Percentiles rank a stretch among this genome's conserved stretches.
phyloP scores from a whole-genome alignment of 2,888 invertebrate genomes.

The Linnaemya tessellans region DNA sequence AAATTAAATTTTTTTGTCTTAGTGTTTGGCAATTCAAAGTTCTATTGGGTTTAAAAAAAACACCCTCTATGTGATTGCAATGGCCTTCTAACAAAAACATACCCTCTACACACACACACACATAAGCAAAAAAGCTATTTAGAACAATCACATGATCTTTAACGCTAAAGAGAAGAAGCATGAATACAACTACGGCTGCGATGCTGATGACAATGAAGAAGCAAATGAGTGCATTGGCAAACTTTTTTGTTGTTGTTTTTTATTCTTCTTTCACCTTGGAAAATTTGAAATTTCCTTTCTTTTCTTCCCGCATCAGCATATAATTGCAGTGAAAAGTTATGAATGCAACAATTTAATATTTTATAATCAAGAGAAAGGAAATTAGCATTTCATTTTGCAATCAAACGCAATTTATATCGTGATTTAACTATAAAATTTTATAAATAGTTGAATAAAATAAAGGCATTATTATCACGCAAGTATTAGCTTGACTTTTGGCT shows the following conservation, averaged over 20 bases:
- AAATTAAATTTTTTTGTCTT: too few relatives aligned
- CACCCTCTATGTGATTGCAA: neutral
- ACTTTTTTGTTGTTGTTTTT: constrained; percentile 6
- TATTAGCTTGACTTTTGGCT: too few relatives aligned
- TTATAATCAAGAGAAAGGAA: constrained; percentile 16
- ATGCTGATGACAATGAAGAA: neutral
- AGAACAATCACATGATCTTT: constrained; percentile 54
- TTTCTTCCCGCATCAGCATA: neutral
- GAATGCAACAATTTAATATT: constrained; percentile 13
- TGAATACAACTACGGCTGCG: neutral
- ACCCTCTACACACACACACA: neutral
- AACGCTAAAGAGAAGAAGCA: constrained; percentile 3
- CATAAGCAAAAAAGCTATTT: constrained; percentile 27
- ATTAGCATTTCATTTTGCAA: neutral
- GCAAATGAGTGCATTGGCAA: neutral
- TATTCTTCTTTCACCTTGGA: constrained; percentile 39
- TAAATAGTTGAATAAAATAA: neutral
- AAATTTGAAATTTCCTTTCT: constrained; percentile 10
- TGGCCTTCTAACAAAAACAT: neutral
- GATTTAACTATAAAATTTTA: neutral
- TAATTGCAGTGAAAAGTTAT: constrained; percentile 18
- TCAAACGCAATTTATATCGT: neutral
- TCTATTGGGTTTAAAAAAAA: too few relatives aligned
- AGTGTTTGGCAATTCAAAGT: too few relatives aligned
- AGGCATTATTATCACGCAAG: too few relatives aligned